Evolutionary conservation across 92 coral and sea anemone species (phyloP).

Genomic region (Epizoanthus illoricatus): DNA sequence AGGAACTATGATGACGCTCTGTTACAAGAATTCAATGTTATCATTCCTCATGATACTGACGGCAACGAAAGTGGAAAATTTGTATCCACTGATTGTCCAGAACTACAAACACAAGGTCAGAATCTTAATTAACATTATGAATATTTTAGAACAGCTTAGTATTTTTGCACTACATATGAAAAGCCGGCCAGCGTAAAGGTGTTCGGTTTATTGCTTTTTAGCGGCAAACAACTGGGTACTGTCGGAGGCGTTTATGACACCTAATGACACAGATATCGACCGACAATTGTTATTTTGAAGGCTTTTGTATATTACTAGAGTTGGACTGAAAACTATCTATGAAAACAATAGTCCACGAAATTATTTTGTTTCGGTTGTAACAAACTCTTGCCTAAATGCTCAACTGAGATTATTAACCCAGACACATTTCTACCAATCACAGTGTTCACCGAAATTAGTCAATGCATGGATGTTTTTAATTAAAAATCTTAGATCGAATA

Average conservation of each 20-base stretch:
- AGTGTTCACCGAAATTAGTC: neutral
- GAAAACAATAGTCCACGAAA: neutral
- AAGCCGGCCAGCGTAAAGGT: neutral
- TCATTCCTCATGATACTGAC: too few relatives aligned
- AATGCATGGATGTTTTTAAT: slow-evolving; percentile 16
- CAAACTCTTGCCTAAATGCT: slow-evolving; percentile 6
- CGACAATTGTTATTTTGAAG: neutral
- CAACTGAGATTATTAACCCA: slow-evolving; percentile 11
- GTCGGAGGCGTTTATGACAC: neutral
- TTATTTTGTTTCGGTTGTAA: neutral
- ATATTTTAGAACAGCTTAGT: too few relatives aligned
- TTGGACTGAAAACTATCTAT: neutral
- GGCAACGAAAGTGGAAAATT: too few relatives aligned
- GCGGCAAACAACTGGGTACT: neutral
- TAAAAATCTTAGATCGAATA: neutral
- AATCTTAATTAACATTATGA: too few relatives aligned
- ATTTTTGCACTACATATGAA: too few relatives aligned
- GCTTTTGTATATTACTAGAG: neutral
- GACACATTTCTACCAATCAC: neutral
- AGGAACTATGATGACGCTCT: too few relatives aligned
- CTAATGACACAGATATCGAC: neutral
- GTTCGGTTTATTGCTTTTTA: neutral
- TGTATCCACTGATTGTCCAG: too few relatives aligned
- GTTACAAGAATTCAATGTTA: too few relatives aligned
- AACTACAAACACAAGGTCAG: too few relatives aligned